Base-by-base conservation (phyloP, 2,888 invertebrate genomes). In the Heteropelma amictum region DNA sequence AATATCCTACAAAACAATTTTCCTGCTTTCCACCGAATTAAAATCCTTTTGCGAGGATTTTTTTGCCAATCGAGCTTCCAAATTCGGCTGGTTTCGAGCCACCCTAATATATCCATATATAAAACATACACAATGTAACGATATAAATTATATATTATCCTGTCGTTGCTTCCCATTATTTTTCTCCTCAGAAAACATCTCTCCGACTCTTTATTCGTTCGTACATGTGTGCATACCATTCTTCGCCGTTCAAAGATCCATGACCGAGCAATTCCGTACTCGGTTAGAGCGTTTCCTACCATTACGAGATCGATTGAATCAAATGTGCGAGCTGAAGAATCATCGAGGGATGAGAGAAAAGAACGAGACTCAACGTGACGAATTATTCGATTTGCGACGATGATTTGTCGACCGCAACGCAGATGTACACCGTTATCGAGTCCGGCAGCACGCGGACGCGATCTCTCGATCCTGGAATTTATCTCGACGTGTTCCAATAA, bases 401-500 rank as follows among this genome's bases (percentile, higher is more conserved):
- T 85, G 84, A 85, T 84, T 85, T 83, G 84, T 83, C 82, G 83
- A 82, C 35, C 51, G 64, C 64, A 53, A 60, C 58, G n/a, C 80
- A 78, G 78, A 80, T 79, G 82, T 81, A 82, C 82, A 84, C 84
- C 85, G 84, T 85, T 85, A 83, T 83, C 81, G 78, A 69, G 30
- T 75, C 72, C 76, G 67, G 74, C 30, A 12, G 72, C 76, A 76
- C 47, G 53, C 70, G 70, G 47, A 40, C 38, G 38, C 49, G 40
- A 64, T 67, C 56, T 45, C 45, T 19, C 14, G 17, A 53, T 30
- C 53, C 53, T 10, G 53, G 53, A 53, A 65, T 56, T 67, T 17
- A 35, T 28, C 67, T 33, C 63, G 30, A 56, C 26, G 64, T 64
- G 53, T 14, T 4, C 56, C 40, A 40, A n/a, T n/a, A n/a, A n/a